phyloP scores from a whole-genome alignment of 2,797 vertebrate genomes.

The Rhinichthys osculus region DNA sequence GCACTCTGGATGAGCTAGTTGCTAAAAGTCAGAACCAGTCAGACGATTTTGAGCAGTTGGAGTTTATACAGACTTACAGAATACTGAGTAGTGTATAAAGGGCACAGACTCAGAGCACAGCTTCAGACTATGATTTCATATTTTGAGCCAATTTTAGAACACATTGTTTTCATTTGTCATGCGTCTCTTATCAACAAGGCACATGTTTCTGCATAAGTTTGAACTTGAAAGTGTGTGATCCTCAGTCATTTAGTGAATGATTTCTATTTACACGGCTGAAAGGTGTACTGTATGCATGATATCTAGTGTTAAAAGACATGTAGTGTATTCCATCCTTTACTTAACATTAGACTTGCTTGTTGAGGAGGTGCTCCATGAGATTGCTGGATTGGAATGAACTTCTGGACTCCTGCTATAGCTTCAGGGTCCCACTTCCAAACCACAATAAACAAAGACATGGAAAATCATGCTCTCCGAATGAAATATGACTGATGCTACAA shows the following conservation, averaged over 20 bases:
- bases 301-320: not conserved
- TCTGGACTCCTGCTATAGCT: conserved; percentile 23
- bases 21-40: not conserved
- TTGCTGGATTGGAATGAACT: conserved; percentile 13
- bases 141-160: no score
- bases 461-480: not conserved
- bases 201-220: not conserved
- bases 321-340: not conserved
- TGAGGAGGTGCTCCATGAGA: not conserved
- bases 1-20: no score
- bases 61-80: not conserved
- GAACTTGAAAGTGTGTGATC: not conserved
- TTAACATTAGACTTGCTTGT: not conserved
- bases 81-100: no score
- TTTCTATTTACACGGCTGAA: not conserved
- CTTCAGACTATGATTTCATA: no score
- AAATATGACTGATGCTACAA: conserved; percentile 29
- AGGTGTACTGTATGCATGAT: not conserved
- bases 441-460: conserved; percentile 16
- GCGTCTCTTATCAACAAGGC: not conserved
- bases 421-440: conserved; percentile 32
- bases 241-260: not conserved
- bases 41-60: not conserved
- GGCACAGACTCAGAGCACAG: no score
- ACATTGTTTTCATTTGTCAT: not conserved